Evolutionary conservation across 2,113 vertebrate genomes (phyloP), one percentile per base, ranked within the genome.

Genomic region (Mystacornis crossleyi): DNA sequence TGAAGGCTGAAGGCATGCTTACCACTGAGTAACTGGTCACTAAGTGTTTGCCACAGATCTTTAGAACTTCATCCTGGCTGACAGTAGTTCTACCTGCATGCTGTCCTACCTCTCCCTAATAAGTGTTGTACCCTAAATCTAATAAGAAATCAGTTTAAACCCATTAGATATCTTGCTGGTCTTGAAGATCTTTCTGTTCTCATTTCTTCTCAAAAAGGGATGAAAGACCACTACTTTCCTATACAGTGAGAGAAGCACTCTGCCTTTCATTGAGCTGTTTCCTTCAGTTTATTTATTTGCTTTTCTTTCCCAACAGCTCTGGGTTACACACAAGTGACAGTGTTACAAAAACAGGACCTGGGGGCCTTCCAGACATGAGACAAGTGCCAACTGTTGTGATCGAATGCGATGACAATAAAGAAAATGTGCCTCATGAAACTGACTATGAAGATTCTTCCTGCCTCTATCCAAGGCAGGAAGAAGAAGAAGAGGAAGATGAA

Each of bases 401-500:
- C 78, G 99, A 99, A 98, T 99, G 99, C 14, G 99, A 99, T 94
- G 99, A 99, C 65, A 99, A 99, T 98, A 99, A 99, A 98, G 99
- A 99, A 98, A 99, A 99, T 97, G 98, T 99, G 98, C 99, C 99
- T 97, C 98, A 98, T 60, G 99, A 99, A 96, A 98, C 98, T 0
- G 99, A 99, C 97, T 99, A 99, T 6, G 99, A 99, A 97, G 99
- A 99, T 87, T 98, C 99, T 90, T 99, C 99, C 95, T 99, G 99
- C 97, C 99, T 99, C 83, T 99, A 99, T 89, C 97, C 99, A 57
- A 98, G 99, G 38, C 99, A 99, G 74, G 99, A 99, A 13, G 99
- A 99, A 10, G 99, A 99, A 1, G 99, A 98, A 10, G 99, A 99
- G 2, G 98, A 99, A 18, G 99, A 99, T 0, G 99, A 99, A 4